These are phyloP conservation scores for Serranus cabrilla DNA, from an alignment of 2,797 vertebrate genomes.

Conservation along the genomic window DNA sequence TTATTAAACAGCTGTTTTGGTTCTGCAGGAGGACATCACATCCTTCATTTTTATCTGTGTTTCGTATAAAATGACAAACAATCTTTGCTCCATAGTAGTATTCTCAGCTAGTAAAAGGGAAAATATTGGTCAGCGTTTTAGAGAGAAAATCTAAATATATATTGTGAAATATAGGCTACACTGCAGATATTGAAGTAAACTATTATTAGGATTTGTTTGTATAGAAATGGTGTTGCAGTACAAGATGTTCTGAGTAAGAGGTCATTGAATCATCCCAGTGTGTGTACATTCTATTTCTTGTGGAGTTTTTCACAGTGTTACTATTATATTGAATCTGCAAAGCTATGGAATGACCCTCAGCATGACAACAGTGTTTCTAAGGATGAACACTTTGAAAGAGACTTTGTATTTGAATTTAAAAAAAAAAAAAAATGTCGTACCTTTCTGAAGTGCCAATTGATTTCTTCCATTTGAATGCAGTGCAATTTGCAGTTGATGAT, in stretches of 20 bases:
- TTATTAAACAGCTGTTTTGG: conserved; percentile 7
- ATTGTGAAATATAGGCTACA: conserved; percentile 71
- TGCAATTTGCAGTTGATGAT: conserved; percentile 65
- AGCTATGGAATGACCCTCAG: conserved; percentile 41
- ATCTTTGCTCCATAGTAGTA: conserved; percentile 35
- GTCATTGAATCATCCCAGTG: conserved; percentile 49
- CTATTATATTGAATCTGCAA: conserved; percentile 48
- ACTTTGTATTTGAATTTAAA: conserved; percentile 51
- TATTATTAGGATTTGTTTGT: conserved; percentile 64
- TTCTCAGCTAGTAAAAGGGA: conserved; percentile 42
- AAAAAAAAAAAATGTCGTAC: conserved; percentile 19
- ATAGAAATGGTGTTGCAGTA: conserved; percentile 56
- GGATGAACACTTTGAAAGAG: conserved; percentile 26
- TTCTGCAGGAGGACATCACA: conserved; percentile 21
- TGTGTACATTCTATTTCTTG: conserved; percentile 58
- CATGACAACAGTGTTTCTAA: conserved; percentile 45
- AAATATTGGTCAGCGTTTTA: conserved; percentile 49
- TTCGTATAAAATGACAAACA: conserved; percentile 11
- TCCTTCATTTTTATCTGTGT: conserved; percentile 12
- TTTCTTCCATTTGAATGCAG: conserved; percentile 66
- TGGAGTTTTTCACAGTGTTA: conserved; percentile 55
- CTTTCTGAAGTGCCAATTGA: conserved; percentile 70
- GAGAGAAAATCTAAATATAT: conserved; percentile 69
- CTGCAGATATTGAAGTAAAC: conserved; percentile 61
- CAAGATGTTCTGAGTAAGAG: conserved; percentile 45